Base-by-base conservation (phyloP, 64 coral and sea anemone species). In the Montipora efflorescens region DNA sequence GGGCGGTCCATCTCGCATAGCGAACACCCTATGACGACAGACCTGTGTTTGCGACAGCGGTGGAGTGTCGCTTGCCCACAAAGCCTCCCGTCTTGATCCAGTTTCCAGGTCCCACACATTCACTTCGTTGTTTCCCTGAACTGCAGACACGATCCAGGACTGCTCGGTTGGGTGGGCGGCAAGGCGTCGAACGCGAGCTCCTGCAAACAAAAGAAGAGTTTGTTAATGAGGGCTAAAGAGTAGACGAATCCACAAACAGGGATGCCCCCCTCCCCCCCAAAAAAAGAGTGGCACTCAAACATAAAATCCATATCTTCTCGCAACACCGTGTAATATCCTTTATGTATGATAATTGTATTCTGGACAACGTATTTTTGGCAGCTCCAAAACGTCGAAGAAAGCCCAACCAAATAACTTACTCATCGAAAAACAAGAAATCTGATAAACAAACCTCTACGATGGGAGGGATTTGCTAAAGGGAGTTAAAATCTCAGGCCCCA, bases 21-120 rank as follows among this genome's bases (percentile, higher is more conserved):
- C 14, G 21, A 48, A n/a, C n/a, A 15, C 58, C 77, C 44, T 15
- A 76, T 15, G 19, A 59, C 47, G 8, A 71, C 51, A 62, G 52
- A 98, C 96, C 92, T 99, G 94, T 89, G 98, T 99, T 87, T 99
- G 98, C 47, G 98, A 99, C 2, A 99, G 89, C 9, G 98, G 95
- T 25, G 98, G 98, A 10, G 95, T 94, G 59, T 96, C 88, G 77
- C 98, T 99, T 64, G 98, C 98, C 98, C 98, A 99, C 13, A 99
- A 79, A 2, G 98, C 88, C 55, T 99, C 89, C 58, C 95, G 84
- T 67, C 95, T 92, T 18, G 98, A 92, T 48, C 95, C 98, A 93
- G 98, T 99, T 80, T 99, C 98, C 71, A 99, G 53, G 67, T 99
- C 95, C 98, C 98, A 99, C 66, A 99, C 93, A 20, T 89, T 95